phyloP scores from a whole-genome alignment of 2,113 vertebrate species.

The Sceloporus undulatus region DNA sequence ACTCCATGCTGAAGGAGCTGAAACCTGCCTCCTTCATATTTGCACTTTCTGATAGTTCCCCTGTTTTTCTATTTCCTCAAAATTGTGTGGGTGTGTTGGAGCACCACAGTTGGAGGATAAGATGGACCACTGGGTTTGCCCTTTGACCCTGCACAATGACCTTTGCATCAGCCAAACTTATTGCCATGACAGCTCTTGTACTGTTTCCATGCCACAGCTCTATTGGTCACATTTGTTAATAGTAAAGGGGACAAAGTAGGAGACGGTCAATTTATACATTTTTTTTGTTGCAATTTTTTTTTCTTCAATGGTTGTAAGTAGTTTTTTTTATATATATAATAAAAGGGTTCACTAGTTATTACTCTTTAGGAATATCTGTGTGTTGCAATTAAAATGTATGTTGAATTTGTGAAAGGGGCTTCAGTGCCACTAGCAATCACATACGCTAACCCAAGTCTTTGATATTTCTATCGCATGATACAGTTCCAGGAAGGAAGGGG shows the following conservation, averaged over 20 bases:
- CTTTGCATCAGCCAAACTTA: conserved; percentile 87
- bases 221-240: conserved; percentile 85
- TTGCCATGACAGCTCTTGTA: conserved; percentile 88
- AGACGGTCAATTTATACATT: conserved; percentile 88
- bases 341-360: conserved; percentile 89
- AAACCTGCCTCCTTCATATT: conserved; percentile 85
- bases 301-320: conserved; percentile 87
- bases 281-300: conserved; percentile 74
- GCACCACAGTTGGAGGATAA: conserved; percentile 80
- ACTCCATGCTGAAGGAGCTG: conserved; percentile 79
- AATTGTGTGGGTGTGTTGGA: conserved; percentile 83
- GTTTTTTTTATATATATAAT: conserved; percentile 80
- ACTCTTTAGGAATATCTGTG: conserved; percentile 88
- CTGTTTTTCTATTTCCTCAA: conserved; percentile 75
- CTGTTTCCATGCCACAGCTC: conserved; percentile 86
- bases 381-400: conserved; percentile 89
- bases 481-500: conserved; percentile 62
- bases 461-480: conserved; percentile 75
- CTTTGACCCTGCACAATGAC: conserved; percentile 85
- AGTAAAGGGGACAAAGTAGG: conserved; percentile 85
- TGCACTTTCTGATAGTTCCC: conserved; percentile 89
- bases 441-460: conserved; percentile 73
- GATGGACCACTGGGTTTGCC: conserved; percentile 84
- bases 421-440: conserved; percentile 83
- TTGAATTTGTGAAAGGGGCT: conserved; percentile 86